Evolutionary conservation across 2,888 invertebrate genomes (phyloP).

Genomic region (Eupithecia tripunctaria): DNA sequence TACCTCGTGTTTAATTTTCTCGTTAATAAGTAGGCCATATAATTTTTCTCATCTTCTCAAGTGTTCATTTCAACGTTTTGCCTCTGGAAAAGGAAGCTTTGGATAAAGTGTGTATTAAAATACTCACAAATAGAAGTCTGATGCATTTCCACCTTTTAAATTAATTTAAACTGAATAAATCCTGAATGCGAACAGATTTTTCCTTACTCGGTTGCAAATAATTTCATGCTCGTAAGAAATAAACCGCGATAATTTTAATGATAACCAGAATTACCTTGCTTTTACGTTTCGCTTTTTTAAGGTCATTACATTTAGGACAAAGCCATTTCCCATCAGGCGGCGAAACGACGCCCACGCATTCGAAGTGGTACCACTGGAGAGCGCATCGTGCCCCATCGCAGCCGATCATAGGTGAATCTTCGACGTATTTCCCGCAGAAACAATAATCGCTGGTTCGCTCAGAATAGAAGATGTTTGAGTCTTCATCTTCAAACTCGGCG

Average conservation of each 20-base stretch:
- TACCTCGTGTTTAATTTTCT: constrained; percentile 38
- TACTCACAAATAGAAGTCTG: constrained; percentile 27
- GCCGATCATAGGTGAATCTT: constrained; percentile 64
- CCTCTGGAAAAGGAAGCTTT: constrained; percentile 31
- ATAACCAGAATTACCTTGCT: constrained; percentile 26
- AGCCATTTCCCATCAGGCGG: constrained; percentile 69
- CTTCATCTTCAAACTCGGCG: constrained; percentile 45
- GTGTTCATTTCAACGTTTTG: constrained; percentile 35
- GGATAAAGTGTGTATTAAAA: constrained; percentile 29
- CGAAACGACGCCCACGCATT: constrained; percentile 62
- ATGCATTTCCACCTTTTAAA: constrained; percentile 13
- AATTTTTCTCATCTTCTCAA: constrained; percentile 34
- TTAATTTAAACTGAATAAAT: not conserved
- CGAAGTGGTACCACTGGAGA: constrained; percentile 69
- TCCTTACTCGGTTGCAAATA: not conserved
- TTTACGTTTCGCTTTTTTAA: constrained; percentile 27
- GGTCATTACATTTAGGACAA: constrained; percentile 59
- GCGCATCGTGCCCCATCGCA: constrained; percentile 64
- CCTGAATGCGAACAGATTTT: constrained; percentile 1
- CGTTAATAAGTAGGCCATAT: constrained; percentile 32
- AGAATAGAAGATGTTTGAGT: constrained; percentile 37
- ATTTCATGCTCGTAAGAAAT: constrained; percentile 1
- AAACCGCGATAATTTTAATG: not conserved
- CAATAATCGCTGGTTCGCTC: constrained; percentile 59
- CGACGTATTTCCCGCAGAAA: constrained; percentile 60